phyloP scores from a whole-genome alignment of 2,113 vertebrate genomes.

The Butorides virescens region DNA sequence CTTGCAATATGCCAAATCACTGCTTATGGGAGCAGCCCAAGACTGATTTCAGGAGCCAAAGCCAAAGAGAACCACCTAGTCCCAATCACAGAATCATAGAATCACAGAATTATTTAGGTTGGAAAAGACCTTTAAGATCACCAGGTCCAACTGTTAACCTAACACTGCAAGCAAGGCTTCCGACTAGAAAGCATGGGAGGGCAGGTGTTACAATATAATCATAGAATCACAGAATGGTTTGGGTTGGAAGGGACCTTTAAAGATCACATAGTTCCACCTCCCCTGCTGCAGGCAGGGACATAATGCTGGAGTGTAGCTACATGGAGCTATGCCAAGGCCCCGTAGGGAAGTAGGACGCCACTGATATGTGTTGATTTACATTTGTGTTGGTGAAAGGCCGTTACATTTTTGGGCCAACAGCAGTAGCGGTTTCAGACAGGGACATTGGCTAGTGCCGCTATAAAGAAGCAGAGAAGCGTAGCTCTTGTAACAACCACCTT shows the following conservation, averaged over 20 bases:
- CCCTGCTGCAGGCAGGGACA: neutral
- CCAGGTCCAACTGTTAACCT: too few species aligned
- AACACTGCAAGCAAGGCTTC: neutral
- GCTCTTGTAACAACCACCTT: neutral
- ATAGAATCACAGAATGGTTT: neutral
- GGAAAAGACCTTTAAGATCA: too few species aligned
- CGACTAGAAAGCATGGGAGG: neutral
- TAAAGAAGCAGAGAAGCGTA: neutral
- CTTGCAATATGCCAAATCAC: neutral
- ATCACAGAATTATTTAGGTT: too few species aligned
- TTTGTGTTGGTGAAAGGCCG: neutral
- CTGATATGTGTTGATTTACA: neutral
- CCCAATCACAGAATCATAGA: neutral
- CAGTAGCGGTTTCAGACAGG: neutral
- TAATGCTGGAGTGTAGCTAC: neutral
- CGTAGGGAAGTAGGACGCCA: neutral
- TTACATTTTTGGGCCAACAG: neutral
- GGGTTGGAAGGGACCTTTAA: neutral
- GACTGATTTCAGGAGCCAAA: neutral
- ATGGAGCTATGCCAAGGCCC: neutral
- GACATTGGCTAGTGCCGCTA: neutral
- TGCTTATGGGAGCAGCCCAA: neutral
- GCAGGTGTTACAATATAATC: neutral
- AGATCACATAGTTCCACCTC: neutral
- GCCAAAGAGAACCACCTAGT: neutral